These are phyloP conservation scores for Callimorpha dominula DNA, from an alignment of 2,888 invertebrate species.

Conservation along the genomic window DNA sequence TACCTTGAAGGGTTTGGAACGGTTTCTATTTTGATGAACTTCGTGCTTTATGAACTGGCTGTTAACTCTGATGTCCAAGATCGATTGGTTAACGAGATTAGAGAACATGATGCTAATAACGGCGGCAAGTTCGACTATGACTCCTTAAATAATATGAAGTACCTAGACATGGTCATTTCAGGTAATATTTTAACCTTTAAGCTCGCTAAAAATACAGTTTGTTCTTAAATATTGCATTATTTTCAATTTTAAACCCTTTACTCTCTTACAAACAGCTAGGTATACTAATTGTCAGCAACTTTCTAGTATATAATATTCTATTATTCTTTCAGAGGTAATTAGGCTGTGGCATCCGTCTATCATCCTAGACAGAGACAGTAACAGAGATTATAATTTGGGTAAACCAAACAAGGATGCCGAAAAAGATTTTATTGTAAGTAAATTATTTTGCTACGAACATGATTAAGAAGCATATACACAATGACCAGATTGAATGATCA, in stretches of 20 bases:
- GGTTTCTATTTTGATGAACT: conserved; percentile 61
- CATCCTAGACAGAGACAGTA: conserved; percentile 1
- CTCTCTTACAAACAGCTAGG: too few relatives aligned
- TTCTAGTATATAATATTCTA: background rate
- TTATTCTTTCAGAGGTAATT: background rate
- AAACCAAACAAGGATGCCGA: conserved; percentile 2
- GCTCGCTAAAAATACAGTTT: too few relatives aligned
- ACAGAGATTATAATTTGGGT: conserved; percentile 8
- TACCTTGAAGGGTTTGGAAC: conserved; percentile 71
- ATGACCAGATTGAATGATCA: too few relatives aligned
- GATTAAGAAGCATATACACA: too few relatives aligned
- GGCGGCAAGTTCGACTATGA: conserved; percentile 79
- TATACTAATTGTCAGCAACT: too few relatives aligned
- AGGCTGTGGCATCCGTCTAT: conserved; percentile 6
- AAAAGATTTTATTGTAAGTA: conserved; percentile 11
- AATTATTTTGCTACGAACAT: too few relatives aligned
- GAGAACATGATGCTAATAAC: conserved; percentile 56
- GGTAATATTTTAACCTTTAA: conserved; percentile 49
- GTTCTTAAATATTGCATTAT: too few relatives aligned
- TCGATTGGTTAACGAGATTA: conserved; percentile 63
- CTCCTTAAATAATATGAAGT: conserved; percentile 60
- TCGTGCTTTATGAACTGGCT: conserved; percentile 65
- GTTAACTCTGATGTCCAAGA: conserved; percentile 66
- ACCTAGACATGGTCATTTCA: conserved; percentile 83
- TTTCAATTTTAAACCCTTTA: too few relatives aligned